Percentiles rank a stretch among this genome's conserved stretches.
Conservation (phyloP, 2,113 vertebrate species). For the Elephantulus edwardii region DNA sequence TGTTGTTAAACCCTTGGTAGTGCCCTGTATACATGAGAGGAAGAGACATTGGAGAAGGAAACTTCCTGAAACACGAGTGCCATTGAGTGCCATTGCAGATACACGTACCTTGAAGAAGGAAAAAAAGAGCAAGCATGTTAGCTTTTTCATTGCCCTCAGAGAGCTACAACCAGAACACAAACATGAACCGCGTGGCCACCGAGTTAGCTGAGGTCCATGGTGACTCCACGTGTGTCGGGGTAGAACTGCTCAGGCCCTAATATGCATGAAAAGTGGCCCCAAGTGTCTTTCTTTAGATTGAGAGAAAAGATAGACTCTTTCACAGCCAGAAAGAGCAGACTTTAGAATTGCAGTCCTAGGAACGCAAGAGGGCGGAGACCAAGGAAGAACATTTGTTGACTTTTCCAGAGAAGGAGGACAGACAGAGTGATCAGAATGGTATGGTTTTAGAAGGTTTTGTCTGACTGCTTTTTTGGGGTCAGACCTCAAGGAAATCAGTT, state of each 20-base stretch:
- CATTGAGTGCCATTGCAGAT: not conserved
- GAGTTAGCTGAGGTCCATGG: not conserved
- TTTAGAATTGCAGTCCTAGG: not conserved
- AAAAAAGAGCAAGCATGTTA: no score
- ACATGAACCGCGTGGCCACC: not conserved
- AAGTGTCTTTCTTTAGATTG: not conserved
- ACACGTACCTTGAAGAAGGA: not conserved
- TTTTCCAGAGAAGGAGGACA: slow-evolving; percentile 25
- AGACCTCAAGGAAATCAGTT: not conserved
- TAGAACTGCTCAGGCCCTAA: not conserved
- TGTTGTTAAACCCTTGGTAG: not conserved
- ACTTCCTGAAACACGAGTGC: not conserved
- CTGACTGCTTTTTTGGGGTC: not conserved
- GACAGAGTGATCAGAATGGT: not conserved
- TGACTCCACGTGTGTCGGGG: not conserved
- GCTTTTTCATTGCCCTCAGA: not conserved
- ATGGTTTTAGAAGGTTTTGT: not conserved
- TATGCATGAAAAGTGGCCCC: not conserved
- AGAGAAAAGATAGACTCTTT: not conserved
- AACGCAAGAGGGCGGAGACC: not conserved
- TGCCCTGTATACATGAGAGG: not conserved
- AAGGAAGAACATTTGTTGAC: not conserved
- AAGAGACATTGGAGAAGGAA: not conserved
- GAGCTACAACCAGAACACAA: not conserved
- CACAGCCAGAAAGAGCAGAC: not conserved